Conservation (phyloP, 2,888 invertebrate genomes). For the Trachelus troglodyta region DNA sequence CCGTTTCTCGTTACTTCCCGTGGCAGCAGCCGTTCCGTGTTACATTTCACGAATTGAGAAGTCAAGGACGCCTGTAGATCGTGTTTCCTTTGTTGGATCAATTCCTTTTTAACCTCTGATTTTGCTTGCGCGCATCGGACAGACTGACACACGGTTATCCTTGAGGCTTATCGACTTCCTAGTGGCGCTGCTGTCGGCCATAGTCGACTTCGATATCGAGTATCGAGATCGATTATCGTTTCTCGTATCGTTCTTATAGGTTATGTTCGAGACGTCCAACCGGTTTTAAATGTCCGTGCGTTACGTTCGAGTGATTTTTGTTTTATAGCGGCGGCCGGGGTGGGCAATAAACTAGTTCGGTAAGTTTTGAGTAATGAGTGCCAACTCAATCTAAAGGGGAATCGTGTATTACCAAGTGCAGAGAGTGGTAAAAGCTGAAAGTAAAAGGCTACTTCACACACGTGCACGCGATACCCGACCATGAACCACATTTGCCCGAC, state of each 20-base stretch:
- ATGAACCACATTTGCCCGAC: slow-evolving; percentile 18
- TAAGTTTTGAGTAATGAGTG: background rate
- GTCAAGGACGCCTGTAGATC: background rate
- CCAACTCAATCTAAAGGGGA: background rate
- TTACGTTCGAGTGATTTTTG: background rate
- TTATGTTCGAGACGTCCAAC: background rate
- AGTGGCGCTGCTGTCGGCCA: background rate
- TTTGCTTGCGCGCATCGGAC: background rate
- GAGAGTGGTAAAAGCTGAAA: slow-evolving; percentile 4
- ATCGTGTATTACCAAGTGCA: background rate
- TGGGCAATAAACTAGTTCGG: background rate
- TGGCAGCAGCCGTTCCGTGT: background rate
- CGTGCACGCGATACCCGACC: slow-evolving; percentile 4
- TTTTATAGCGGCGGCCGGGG: background rate
- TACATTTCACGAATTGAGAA: background rate
- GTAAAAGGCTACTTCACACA: slow-evolving; percentile 4
- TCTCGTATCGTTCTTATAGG: background rate
- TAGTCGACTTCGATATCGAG: background rate
- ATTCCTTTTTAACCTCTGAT: background rate
- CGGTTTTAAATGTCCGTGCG: background rate
- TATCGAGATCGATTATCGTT: background rate
- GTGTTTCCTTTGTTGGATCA: background rate
- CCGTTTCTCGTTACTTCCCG: background rate
- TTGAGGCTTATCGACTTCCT: background rate
- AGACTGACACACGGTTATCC: background rate